Evolutionary conservation across 2,113 vertebrate species (phyloP), one percentile per base, ranked within the genome.

Genomic region (Lonchura striata): DNA sequence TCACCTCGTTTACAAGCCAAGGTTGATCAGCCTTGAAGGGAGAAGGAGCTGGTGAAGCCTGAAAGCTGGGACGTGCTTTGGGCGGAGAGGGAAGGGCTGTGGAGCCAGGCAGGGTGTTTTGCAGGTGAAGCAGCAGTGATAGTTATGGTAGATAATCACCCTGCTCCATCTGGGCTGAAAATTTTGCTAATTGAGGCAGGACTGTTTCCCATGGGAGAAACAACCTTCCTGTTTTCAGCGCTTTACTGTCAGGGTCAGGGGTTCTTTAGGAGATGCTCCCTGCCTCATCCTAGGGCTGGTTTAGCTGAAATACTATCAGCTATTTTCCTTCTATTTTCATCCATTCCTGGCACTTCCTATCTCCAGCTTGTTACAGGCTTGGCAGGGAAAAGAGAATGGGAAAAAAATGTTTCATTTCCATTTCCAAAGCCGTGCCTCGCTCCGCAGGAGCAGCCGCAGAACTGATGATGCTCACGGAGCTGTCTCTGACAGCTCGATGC

Each of bases 401-500:
- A 25, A 71, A 49, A 49, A 69, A 91, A 79, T 72, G 41, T 90
- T 91, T 91, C 65, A 75, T 91, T 95, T 94, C 95, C 72, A 81
- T 92, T 72, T 96, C 72, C 89, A 94, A 59, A 68, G 81, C 71
- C 15, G 6, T 0, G 3, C 82, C 69, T 82, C 6, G 0, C 27
- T 93, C 66, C 78, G 7, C 1, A 83, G 83, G 94, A 92, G 88
- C 79, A 52, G 54, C 50, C 54, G 9, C 31, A 35, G 60, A 86
- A 41, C 19, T 63, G 78, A 47, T 30, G 63, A 27, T 83, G 90
- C 65, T 92, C 59, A 16, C 2, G 11, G 94, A 96, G 54, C 93
- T 4, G 21, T 54, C 66, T 86, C 61, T 97, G 96, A 98, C 97
- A 97, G 97, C 82, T 92, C 53, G 0, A 33, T 31, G 86, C 96